Evolutionary conservation across 2,113 vertebrate genomes (phyloP).

Genomic region (Irena cyanogastra): DNA sequence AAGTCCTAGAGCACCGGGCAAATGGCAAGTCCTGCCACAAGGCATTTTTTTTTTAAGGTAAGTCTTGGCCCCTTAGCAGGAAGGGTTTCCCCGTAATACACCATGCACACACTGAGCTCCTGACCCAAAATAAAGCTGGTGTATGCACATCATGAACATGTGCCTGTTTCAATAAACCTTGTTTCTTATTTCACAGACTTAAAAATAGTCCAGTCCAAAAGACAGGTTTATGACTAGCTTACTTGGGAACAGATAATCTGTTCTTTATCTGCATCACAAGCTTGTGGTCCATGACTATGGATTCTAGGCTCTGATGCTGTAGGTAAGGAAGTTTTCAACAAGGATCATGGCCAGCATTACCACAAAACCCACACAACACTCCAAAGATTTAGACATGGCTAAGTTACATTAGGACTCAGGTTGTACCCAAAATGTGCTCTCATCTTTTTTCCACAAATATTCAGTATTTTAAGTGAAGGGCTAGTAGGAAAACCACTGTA

Average conservation of each 20-base stretch:
- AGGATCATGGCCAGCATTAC: background rate
- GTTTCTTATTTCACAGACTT: background rate
- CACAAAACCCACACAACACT: background rate
- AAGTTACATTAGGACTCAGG: background rate
- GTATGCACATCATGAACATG: background rate
- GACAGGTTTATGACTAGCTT: no score
- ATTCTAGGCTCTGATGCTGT: background rate
- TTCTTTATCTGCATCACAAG: background rate
- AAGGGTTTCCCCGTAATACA: no score
- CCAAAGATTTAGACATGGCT: background rate
- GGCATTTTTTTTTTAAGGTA: fast-evolving
- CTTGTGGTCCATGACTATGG: no score
- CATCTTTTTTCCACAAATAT: background rate
- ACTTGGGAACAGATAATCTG: background rate
- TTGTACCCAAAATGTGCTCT: fast-evolving
- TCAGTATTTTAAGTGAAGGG: background rate
- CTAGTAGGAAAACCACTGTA: background rate
- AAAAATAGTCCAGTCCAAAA: background rate
- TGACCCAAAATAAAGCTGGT: background rate
- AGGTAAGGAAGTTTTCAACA: background rate
- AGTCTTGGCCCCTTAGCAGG: no score
- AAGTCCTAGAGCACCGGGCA: fast-evolving
- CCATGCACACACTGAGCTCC: background rate
- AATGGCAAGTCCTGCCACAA: fast-evolving
- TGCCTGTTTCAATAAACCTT: background rate